Evolutionary conservation across 2,113 vertebrate species (phyloP).

Genomic region (Reinhardtius hippoglossoides): DNA sequence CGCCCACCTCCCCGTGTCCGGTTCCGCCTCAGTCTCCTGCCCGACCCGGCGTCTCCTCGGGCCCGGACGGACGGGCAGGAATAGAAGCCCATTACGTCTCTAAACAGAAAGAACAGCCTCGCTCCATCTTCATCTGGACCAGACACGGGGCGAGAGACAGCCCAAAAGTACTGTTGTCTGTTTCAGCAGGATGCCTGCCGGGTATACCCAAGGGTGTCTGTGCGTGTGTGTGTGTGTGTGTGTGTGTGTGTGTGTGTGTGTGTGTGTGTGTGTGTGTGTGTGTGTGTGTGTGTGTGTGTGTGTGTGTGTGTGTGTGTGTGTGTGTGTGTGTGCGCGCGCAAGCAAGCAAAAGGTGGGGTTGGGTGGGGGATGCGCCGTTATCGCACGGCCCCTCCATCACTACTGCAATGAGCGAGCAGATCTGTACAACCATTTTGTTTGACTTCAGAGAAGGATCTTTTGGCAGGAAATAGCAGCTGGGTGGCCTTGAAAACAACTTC

Average conservation of each 20-base stretch:
- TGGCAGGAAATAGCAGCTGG: conserved; percentile 65
- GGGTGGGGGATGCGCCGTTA: not conserved
- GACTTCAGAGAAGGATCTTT: conserved; percentile 69
- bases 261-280: conserved; percentile 16
- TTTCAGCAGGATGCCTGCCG: conserved; percentile 51
- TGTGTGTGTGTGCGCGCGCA: conserved; percentile 16
- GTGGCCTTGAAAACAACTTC: conserved; percentile 80
- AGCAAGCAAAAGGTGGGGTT: not conserved
- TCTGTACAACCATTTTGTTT: conserved; percentile 75
- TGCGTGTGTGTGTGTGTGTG: conserved; percentile 18
- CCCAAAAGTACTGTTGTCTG: conserved; percentile 62
- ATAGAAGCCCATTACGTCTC: conserved; percentile 71
- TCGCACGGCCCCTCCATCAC: conserved; percentile 40
- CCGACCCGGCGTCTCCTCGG: conserved; percentile 72
- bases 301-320: conserved; percentile 33
- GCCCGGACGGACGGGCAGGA: conserved; percentile 55
- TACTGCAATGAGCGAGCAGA: conserved; percentile 61
- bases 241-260: conserved; percentile 14
- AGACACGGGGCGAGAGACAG: conserved; percentile 52
- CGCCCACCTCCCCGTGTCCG: conserved; percentile 19
- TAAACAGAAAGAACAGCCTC: conserved; percentile 71
- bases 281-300: conserved; percentile 23
- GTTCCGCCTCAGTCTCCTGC: conserved; percentile 42
- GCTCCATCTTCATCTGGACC: conserved; percentile 76
- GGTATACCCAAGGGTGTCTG: conserved; percentile 42